phyloP scores from a whole-genome alignment of 2,113 vertebrate species.

The Melanerpes aurifrons region DNA sequence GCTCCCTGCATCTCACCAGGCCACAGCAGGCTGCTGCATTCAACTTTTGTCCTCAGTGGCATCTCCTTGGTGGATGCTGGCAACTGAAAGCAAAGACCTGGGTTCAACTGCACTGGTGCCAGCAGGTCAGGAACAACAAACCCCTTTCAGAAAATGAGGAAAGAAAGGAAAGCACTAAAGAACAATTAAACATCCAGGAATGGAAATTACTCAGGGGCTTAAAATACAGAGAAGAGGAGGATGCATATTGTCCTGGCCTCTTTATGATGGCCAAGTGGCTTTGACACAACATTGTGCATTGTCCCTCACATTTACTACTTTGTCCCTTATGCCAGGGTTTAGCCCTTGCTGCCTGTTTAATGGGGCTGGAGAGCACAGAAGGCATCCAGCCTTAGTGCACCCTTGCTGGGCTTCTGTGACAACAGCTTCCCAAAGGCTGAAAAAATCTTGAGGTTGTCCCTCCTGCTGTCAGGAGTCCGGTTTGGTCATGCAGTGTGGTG shows the following conservation, averaged over 20 bases:
- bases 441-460: not conserved
- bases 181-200: slow-evolving; percentile 51
- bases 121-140: not conserved
- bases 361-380: not conserved
- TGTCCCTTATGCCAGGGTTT: not conserved
- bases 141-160: not conserved
- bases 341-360: not conserved
- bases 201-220: slow-evolving; percentile 15
- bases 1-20: not conserved
- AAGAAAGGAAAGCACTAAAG: slow-evolving; percentile 8
- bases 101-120: not conserved
- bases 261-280: not conserved
- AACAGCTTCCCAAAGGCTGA: not conserved
- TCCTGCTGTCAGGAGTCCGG: fast-evolving
- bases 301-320: fast-evolving
- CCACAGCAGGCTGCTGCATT: fast-evolving
- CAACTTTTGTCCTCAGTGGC: not conserved
- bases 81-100: not conserved
- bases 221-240: not conserved
- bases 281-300: not conserved
- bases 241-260: not conserved
- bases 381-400: not conserved
- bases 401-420: not conserved
- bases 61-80: not conserved
- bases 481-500: not conserved